Base-by-base conservation (phyloP, 2,888 invertebrate species). In the Clistopyga incitator region DNA sequence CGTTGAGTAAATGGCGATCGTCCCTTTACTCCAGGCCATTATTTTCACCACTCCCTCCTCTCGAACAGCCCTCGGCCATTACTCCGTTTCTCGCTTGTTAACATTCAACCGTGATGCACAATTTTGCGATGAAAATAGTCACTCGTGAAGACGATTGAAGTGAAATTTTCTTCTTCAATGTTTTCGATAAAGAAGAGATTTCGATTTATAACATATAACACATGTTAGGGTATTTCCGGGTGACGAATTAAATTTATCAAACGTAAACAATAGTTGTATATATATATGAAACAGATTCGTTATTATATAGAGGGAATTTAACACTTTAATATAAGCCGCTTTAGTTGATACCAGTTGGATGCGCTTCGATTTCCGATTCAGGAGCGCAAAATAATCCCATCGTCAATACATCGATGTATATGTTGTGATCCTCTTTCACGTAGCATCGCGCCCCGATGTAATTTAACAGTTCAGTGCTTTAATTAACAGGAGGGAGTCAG, bases 361-460 rank as follows among this genome's bases (percentile, higher is more conserved):
- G 54, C 34, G 76, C 29, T 76, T 64, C 52, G 70, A 81, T 81
- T 76, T 65, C 20, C 59, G 45, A 76, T 54, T 68, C 6, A 10
- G 8, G 10, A 20, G 42, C 54, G 15, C 52, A 23, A 76, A 59
- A 61, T 61, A 70, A 78, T 78, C 61, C 54, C 34, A 70, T 76
- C 10, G 56, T 47, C 59, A 59, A 75, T 68, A 80, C 59, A 50
- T 70, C 64, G 54, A 47, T 25, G 25, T 52, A 20, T 50, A 42
- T 38, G n/a, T 3, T 52, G 25, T 25, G 29, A 75, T 75, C 75
- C 80, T 75, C 61, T 75, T 68, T 20, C 45, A 56, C 4, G 10
- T 23, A 25, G 8, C 15, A 0, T 23, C 2, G 42, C 56, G 45
- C 56, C 23, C 25, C 11, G 56, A 11, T 45, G 56, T 11, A 29